phyloP scores from a whole-genome alignment of 2,888 invertebrate genomes.

The Slavum lentiscoides region DNA sequence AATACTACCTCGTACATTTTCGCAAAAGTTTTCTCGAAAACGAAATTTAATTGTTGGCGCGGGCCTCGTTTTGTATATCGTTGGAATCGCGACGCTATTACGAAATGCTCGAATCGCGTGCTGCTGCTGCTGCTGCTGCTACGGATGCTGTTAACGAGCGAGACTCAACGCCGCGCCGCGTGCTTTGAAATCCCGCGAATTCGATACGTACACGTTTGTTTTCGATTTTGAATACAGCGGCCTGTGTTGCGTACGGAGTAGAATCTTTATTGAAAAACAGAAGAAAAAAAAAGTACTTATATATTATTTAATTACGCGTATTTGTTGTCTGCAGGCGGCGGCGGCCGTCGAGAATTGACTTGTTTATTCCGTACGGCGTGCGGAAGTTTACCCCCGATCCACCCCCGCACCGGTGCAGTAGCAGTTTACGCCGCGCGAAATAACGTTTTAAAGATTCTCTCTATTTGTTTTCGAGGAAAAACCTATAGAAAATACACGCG shows the following conservation, averaged over 20 bases:
- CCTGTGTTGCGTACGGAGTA: neutral
- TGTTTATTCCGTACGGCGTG: conserved; percentile 1
- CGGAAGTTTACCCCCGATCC: neutral
- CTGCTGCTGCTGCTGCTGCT: too few species aligned
- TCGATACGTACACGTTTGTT: too few species aligned
- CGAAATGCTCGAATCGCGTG: too few species aligned
- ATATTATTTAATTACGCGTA: conserved; percentile 12
- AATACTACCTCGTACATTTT: too few species aligned
- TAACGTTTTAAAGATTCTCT: neutral
- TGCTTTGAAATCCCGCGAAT: too few species aligned
- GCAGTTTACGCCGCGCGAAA: neutral
- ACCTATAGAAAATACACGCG: neutral
- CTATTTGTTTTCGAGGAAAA: neutral
- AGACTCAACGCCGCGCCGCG: too few species aligned
- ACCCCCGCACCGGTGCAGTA: neutral
- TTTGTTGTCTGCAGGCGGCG: conserved; percentile 12
- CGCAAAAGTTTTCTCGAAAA: too few species aligned
- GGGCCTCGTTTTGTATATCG: too few species aligned
- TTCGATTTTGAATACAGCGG: conserved; percentile 13
- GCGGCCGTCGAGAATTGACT: conserved; percentile 20
- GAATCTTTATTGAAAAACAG: neutral
- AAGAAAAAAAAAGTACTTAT: too few species aligned
- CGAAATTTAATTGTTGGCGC: too few species aligned
- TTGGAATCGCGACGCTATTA: too few species aligned
- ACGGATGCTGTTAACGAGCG: too few species aligned